phyloP scores from a whole-genome alignment of 1,140 invertebrate species.

The Euwallacea similis region DNA sequence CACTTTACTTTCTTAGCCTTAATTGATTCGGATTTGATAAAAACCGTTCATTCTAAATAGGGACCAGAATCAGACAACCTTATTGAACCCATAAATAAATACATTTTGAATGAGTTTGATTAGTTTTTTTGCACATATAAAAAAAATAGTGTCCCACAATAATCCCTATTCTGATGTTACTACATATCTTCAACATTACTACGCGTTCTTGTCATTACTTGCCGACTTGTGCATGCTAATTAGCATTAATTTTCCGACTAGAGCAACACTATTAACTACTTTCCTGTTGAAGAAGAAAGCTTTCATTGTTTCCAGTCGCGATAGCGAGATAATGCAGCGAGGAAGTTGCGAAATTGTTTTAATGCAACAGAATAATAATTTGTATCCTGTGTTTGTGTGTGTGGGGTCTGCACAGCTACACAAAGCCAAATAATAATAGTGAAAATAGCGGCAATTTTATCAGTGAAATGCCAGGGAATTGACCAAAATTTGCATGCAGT shows the following conservation, averaged over 20 bases:
- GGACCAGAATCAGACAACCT: no score
- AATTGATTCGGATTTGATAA: conserved; percentile 16
- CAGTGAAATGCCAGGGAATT: no score
- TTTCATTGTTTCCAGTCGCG: conserved; percentile 1
- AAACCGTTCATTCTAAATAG: background rate
- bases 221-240: conserved; percentile 1
- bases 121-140: no score
- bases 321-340: conserved; percentile 1
- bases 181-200: background rate
- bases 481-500: no score
- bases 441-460: no score
- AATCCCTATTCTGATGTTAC: no score
- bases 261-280: conserved; percentile 9
- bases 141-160: no score
- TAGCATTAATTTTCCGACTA: background rate
- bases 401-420: background rate
- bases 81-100: no score
- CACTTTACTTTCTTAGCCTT: conserved; percentile 21
- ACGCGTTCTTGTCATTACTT: background rate
- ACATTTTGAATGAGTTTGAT: no score
- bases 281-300: conserved; percentile 13
- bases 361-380: conserved; percentile 5
- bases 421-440: no score
- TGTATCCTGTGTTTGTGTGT: background rate
- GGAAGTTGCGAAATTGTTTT: conserved; percentile 12